These are phyloP conservation scores for Timema podura DNA, from an alignment of 2,888 invertebrate species.

Conservation along the genomic window DNA sequence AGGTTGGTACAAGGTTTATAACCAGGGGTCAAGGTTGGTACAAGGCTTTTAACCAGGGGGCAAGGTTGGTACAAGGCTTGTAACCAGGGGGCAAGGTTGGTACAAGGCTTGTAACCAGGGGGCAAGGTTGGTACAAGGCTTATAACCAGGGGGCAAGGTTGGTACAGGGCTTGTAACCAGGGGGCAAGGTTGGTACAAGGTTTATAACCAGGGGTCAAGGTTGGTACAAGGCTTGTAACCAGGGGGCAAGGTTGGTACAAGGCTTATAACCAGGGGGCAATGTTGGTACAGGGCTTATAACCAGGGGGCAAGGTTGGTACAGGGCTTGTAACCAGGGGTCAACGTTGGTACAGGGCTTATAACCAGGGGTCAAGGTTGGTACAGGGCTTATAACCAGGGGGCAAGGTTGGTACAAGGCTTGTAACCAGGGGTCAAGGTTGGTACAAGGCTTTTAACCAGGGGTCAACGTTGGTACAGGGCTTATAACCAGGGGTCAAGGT, in stretches of 20 bases:
- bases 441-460: slow-evolving; percentile 34
- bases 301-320: slow-evolving; percentile 43
- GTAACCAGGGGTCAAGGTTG: no score
- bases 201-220: no score
- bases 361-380: no score
- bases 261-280: no score
- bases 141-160: slow-evolving; percentile 40
- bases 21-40: no score
- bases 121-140: slow-evolving; percentile 42
- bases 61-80: slow-evolving; percentile 38
- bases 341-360: slow-evolving; percentile 36
- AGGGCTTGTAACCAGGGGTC: no score
- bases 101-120: slow-evolving; percentile 31
- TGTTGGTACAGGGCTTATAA: slow-evolving; percentile 35
- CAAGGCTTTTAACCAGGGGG: slow-evolving; percentile 37
- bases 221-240: slow-evolving; percentile 34
- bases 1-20: slow-evolving; percentile 37
- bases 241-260: slow-evolving; percentile 43
- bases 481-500: no score
- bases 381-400: slow-evolving; percentile 34
- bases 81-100: slow-evolving; percentile 42
- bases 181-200: slow-evolving; percentile 42
- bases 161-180: slow-evolving; percentile 34
- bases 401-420: slow-evolving; percentile 40
- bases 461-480: slow-evolving; percentile 39